These are phyloP conservation scores for Loris lydekkerianus DNA, from an alignment of 2,797 vertebrate genomes.

Conservation along the genomic window DNA sequence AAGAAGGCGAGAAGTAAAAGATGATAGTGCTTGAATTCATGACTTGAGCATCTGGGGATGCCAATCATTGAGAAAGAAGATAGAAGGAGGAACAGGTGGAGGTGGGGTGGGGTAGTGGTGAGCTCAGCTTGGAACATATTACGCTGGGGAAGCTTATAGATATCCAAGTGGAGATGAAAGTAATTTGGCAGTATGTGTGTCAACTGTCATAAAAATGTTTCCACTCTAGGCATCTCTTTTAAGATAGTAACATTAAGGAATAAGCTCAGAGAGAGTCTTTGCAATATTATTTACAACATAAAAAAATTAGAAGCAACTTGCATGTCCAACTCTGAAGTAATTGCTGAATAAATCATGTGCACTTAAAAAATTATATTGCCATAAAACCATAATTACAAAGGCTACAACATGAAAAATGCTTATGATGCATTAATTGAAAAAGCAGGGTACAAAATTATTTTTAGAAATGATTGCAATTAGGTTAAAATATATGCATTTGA, in stretches of 20 bases:
- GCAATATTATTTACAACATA: constrained; percentile 77
- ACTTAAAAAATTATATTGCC: constrained; percentile 80
- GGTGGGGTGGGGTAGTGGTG: constrained; percentile 71
- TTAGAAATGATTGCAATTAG: constrained; percentile 79
- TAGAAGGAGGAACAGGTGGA: constrained; percentile 73
- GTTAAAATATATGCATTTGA: constrained; percentile 77
- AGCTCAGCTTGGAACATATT: constrained; percentile 70
- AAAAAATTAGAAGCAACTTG: constrained; percentile 75
- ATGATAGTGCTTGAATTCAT: constrained; percentile 30
- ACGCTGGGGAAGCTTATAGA: constrained; percentile 70
- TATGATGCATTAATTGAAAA: constrained; percentile 73
- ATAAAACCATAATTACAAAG: constrained; percentile 77
- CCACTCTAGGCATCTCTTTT: constrained; percentile 72
- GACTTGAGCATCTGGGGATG: constrained; percentile 73
- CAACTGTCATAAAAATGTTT: constrained; percentile 75
- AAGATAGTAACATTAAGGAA: constrained; percentile 72
- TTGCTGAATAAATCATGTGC: constrained; percentile 74
- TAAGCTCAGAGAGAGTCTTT: constrained; percentile 44
- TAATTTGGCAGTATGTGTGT: constrained; percentile 62
- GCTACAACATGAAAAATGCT: constrained; percentile 69
- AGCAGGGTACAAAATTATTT: constrained; percentile 69
- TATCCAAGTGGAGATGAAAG: constrained; percentile 77
- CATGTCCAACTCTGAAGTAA: constrained; percentile 73
- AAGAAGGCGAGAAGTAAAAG: constrained; percentile 16
- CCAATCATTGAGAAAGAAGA: constrained; percentile 66